phyloP scores from a whole-genome alignment of 2,113 vertebrate species.

The Vireo altiloquus region DNA sequence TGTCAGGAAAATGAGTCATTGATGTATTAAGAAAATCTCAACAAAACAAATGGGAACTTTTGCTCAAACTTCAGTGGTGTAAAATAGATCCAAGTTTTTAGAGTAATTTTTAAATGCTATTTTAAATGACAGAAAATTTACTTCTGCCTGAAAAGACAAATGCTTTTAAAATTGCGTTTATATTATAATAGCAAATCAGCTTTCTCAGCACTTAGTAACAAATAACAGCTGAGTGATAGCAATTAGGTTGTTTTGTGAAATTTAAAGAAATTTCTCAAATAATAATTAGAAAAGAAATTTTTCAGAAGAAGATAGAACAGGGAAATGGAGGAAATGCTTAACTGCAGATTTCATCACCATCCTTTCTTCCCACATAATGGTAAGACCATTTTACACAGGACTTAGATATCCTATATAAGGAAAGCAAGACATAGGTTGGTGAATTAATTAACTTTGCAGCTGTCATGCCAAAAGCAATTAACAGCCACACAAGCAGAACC shows the following conservation, averaged over 20 bases:
- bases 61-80: neutral
- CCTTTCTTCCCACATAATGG: neutral
- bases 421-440: neutral
- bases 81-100: neutral
- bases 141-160: neutral
- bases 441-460: neutral
- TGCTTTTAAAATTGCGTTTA: neutral
- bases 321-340: neutral
- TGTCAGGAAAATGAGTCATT: neutral
- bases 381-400: neutral
- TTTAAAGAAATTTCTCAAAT: neutral
- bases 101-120: rapidly evolving
- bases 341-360: neutral
- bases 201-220: neutral
- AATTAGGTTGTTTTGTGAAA: neutral
- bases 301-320: neutral
- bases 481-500: neutral
- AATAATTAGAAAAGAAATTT: neutral
- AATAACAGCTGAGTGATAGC: neutral
- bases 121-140: neutral
- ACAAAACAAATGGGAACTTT: neutral
- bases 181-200: neutral
- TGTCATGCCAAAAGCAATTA: neutral
- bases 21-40: neutral
- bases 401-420: neutral